Conservation (phyloP, 2,888 invertebrate species). For the Hypomecis atomaria region DNA sequence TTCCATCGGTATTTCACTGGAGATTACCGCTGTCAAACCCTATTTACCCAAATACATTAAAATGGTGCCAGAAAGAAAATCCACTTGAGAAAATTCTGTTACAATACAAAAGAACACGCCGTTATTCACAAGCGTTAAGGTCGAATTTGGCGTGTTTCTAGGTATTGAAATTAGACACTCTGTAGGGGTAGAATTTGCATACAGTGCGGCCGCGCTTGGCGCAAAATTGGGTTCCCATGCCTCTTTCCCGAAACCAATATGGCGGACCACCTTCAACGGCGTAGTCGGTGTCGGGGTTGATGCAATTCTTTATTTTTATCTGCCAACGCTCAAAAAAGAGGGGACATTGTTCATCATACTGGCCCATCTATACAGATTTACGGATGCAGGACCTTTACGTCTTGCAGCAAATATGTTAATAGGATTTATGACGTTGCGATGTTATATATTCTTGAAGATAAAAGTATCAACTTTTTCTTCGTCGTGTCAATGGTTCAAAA, state of each 20-base stretch:
- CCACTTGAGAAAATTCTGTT: slow-evolving; percentile 34
- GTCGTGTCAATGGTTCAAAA: too few species aligned
- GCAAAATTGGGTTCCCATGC: slow-evolving; percentile 61
- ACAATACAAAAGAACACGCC: slow-evolving; percentile 17
- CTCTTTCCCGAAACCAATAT: slow-evolving; percentile 61
- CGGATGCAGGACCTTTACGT: too few species aligned
- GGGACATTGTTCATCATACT: too few species aligned
- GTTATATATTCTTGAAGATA: too few species aligned
- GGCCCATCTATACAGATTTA: too few species aligned
- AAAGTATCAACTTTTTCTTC: too few species aligned
- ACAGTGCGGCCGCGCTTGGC: slow-evolving; percentile 50
- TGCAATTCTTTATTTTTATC: slow-evolving; percentile 28
- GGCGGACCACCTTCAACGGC: slow-evolving; percentile 38
- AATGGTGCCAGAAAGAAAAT: slow-evolving; percentile 37
- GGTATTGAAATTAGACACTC: slow-evolving; percentile 53
- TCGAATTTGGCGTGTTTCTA: slow-evolving; percentile 27
- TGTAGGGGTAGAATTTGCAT: slow-evolving; percentile 58
- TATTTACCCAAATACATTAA: slow-evolving; percentile 43
- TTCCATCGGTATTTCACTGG: slow-evolving; percentile 25
- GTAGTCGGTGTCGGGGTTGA: slow-evolving; percentile 17
- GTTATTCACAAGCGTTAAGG: slow-evolving; percentile 31
- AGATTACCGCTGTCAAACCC: slow-evolving; percentile 33
- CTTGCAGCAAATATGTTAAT: too few species aligned
- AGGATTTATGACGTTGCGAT: too few species aligned
- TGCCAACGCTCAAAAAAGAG: too few species aligned